Evolutionary conservation across 1,140 invertebrate species (phyloP).

Genomic region (Meloidogyne chitwoodi): DNA sequence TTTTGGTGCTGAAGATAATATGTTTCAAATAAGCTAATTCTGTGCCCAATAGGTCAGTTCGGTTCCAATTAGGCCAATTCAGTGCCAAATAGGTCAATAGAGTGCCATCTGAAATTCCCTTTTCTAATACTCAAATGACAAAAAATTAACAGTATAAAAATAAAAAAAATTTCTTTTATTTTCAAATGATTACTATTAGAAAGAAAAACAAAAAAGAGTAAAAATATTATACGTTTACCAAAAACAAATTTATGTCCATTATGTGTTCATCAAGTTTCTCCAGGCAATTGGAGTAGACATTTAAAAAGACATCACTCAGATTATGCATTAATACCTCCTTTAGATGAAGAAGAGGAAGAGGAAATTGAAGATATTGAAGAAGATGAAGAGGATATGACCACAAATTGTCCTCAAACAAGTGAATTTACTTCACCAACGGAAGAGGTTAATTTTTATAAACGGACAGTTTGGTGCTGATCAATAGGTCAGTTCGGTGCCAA

Average conservation of each 20-base stretch:
- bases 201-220: neutral
- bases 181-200: neutral
- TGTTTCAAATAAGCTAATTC: too few species aligned
- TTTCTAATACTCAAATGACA: too few species aligned
- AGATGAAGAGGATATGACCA: neutral
- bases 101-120: too few species aligned
- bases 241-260: constrained; percentile 9
- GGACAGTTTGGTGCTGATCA: neutral
- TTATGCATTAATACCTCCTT: neutral
- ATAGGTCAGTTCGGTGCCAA: neutral
- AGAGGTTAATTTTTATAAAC: neutral
- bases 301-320: constrained; percentile 16
- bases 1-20: too few species aligned
- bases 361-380: neutral
- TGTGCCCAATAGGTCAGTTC: too few species aligned
- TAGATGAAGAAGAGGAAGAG: neutral
- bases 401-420: neutral
- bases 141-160: too few species aligned
- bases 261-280: neutral
- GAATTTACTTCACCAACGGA: neutral
- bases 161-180: too few species aligned
- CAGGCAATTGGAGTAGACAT: constrained; percentile 19
- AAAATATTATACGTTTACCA: constrained; percentile 8
- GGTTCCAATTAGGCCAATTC: too few species aligned
- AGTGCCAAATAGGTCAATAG: too few species aligned